A percentile compares a stretch with the other conserved stretches of the same genome.
These are phyloP conservation scores for Cloeon dipterum DNA, from an alignment of 2,888 invertebrate species.

Conservation along the genomic window DNA sequence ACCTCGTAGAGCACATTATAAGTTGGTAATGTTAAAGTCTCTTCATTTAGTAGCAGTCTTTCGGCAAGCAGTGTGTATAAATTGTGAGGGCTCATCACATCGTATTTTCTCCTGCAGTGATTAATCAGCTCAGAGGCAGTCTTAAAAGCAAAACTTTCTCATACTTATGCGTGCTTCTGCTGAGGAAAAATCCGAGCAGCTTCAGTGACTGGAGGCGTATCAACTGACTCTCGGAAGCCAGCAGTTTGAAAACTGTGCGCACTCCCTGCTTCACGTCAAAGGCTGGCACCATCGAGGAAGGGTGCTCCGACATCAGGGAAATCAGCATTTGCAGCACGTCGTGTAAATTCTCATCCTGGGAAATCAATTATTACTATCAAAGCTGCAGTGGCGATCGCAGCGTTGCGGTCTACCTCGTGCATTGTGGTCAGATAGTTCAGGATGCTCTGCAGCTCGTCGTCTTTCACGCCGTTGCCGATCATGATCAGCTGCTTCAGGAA, in stretches of 20 bases:
- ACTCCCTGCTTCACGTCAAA: slow-evolving; percentile 96
- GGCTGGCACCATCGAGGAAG: slow-evolving; percentile 96
- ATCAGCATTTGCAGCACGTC: slow-evolving; percentile 95
- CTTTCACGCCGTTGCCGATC: slow-evolving; percentile 92
- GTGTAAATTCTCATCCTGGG: slow-evolving; percentile 87
- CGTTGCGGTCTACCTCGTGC: slow-evolving; percentile 65
- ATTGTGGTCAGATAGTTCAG: slow-evolving; percentile 95
- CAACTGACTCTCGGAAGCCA: slow-evolving; percentile 87
- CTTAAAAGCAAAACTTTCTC: no score
- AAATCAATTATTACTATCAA: slow-evolving; percentile 7
- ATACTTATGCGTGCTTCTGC: slow-evolving; percentile 92
- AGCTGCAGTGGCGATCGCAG: not conserved
- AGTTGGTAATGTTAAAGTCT: slow-evolving; percentile 74
- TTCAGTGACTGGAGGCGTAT: slow-evolving; percentile 91
- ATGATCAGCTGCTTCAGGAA: slow-evolving; percentile 91
- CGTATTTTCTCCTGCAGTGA: slow-evolving; percentile 73
- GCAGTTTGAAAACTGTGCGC: slow-evolving; percentile 85
- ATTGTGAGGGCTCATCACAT: slow-evolving; percentile 97
- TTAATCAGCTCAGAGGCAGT: slow-evolving; percentile 2
- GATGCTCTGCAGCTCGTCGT: slow-evolving; percentile 95
- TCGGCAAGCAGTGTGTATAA: slow-evolving; percentile 91
- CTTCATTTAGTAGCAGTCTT: slow-evolving; percentile 68
- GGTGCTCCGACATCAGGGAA: slow-evolving; percentile 93
- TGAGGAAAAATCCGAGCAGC: slow-evolving; percentile 89
- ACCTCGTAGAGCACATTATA: slow-evolving; percentile 97